These are phyloP conservation scores for Myrmophylax atrothorax DNA, from an alignment of 2,113 vertebrate species.

Conservation along the genomic window DNA sequence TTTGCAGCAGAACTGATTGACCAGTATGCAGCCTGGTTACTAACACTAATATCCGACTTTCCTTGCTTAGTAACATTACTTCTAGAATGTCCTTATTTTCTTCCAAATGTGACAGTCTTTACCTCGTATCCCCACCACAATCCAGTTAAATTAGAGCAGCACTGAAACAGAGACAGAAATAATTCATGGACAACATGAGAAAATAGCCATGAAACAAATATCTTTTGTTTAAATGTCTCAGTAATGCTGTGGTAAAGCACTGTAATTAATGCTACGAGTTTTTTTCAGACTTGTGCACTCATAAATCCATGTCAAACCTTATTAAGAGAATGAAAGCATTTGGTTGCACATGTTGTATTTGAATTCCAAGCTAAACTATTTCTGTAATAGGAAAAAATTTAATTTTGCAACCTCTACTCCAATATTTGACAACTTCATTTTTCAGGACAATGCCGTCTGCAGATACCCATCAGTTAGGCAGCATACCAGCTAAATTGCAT, in stretches of 20 bases:
- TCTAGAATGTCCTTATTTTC: neutral
- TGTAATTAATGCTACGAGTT: neutral
- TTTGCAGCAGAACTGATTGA: neutral
- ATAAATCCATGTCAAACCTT: neutral
- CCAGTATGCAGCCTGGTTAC: neutral
- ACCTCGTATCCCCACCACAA: accelerated
- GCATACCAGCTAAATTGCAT: slow-evolving; percentile 18
- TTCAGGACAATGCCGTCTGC: neutral
- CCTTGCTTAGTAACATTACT: neutral
- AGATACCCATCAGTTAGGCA: neutral
- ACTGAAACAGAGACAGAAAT: neutral
- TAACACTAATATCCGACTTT: neutral
- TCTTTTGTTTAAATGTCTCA: neutral
- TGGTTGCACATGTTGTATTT: neutral
- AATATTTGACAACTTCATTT: slow-evolving; percentile 47
- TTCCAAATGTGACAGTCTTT: neutral
- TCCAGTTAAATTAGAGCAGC: neutral
- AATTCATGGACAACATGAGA: neutral
- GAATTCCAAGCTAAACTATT: neutral
- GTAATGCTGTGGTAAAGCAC: neutral
- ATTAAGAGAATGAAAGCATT: neutral
- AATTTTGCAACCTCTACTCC: neutral
- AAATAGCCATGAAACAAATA: neutral
- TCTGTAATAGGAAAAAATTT: neutral
- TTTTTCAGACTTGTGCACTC: neutral